phyloP scores from a whole-genome alignment of 2,113 vertebrate genomes.

The Poeciliopsis retropinna region DNA sequence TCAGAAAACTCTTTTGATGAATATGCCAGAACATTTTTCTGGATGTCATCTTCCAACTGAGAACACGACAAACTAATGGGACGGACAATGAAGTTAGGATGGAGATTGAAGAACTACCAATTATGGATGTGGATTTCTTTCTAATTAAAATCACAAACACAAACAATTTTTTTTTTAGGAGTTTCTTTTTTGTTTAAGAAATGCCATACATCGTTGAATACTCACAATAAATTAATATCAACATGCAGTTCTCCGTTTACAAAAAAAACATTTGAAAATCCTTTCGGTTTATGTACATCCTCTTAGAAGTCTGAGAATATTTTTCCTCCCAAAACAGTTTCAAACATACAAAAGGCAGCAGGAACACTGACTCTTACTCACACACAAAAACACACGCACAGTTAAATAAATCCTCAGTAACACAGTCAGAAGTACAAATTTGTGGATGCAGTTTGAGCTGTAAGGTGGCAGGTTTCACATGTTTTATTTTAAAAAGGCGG shows the following conservation, averaged over 20 bases:
- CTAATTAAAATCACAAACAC: not conserved
- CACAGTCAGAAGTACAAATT: constrained; percentile 4
- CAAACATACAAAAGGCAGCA: constrained; percentile 75
- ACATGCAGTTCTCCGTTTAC: constrained; percentile 93
- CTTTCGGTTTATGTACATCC: constrained; percentile 87
- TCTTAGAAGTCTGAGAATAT: constrained; percentile 77
- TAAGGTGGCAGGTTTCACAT: constrained; percentile 34
- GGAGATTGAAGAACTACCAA: not conserved
- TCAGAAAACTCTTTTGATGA: constrained; percentile 6
- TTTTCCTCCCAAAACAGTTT: constrained; percentile 72
- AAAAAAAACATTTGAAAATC: constrained; percentile 83
- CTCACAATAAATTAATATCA: constrained; percentile 91
- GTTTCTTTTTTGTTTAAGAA: not conserved
- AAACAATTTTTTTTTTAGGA: not conserved
- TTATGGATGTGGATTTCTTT: not conserved
- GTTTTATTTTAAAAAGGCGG: constrained; percentile 8
- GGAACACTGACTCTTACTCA: constrained; percentile 34
- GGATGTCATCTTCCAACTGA: constrained; percentile 3
- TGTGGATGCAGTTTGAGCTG: constrained; percentile 24
- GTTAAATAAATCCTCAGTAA: constrained; percentile 20
- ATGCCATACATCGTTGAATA: constrained; percentile 84
- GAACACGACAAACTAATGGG: not conserved
- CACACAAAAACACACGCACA: constrained; percentile 31
- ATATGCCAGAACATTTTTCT: not conserved
- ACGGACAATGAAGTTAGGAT: not conserved